Evolutionary conservation across 2,113 vertebrate species (phyloP).

Genomic region (Carollia perspicillata): DNA sequence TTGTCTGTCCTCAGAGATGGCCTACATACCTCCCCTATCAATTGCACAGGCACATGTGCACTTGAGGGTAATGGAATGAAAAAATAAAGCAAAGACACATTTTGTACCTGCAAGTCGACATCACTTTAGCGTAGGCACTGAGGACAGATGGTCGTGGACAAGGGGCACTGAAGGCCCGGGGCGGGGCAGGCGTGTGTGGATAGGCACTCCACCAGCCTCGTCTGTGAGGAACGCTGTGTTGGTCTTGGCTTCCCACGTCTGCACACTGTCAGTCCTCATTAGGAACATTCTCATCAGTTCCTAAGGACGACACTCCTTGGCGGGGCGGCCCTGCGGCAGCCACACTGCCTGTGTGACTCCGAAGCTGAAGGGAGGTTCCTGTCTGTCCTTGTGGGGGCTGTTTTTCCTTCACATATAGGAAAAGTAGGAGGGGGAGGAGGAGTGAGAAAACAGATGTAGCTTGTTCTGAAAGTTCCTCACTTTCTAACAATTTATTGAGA

Average conservation of each 20-base stretch:
- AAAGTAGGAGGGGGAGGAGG: neutral
- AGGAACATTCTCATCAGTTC: neutral
- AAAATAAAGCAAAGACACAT: neutral
- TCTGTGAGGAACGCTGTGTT: neutral
- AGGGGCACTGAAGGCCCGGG: rapidly evolving
- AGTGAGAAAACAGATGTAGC: neutral
- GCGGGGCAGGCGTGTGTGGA: neutral
- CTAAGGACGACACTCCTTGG: neutral
- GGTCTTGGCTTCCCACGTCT: neutral
- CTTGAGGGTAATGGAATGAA: neutral
- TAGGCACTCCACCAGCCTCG: rapidly evolving
- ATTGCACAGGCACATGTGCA: neutral
- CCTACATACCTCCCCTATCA: neutral
- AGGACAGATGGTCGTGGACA: neutral
- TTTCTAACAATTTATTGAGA: slow-evolving; percentile 20
- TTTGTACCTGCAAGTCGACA: neutral
- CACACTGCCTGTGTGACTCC: neutral
- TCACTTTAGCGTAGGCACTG: neutral
- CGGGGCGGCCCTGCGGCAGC: neutral
- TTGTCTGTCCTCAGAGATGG: neutral
- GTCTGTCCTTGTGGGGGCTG: neutral
- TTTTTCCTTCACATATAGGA: neutral
- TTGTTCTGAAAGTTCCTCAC: neutral
- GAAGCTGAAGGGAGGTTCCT: neutral
- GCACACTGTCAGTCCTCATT: no score